Base-by-base conservation (phyloP, 2,113 vertebrate genomes). In the Heterotis niloticus region DNA sequence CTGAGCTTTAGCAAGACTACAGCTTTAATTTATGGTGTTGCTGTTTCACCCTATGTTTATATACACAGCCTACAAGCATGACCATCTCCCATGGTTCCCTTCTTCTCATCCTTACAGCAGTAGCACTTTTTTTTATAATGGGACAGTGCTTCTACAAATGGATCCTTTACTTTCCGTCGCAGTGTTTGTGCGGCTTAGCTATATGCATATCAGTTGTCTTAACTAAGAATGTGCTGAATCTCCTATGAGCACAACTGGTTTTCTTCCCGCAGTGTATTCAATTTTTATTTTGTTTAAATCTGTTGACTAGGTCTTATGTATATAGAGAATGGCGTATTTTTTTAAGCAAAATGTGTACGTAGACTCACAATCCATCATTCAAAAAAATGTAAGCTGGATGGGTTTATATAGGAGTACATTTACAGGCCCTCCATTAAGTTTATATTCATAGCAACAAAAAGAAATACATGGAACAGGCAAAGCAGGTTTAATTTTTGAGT, bases 321-420 rank as follows among this genome's bases (percentile, higher is more conserved):
- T 81, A 26, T 71, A 44, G 62, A 85, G 84, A 80, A 67, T 44
- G 80, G 13, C 81, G 71, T 81, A 74, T 10, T 5, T 57, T 26
- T 26, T 56, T 52, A 57, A 57, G 54, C 57, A 68, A 23, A 69
- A 68, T 73, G 81, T 81, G 75, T 73, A 72, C 78, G 83, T 51
- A 69, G 57, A 62, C 23, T 79, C 44, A 57, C 60, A 13, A 64
- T 75, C 16, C 20, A 72, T 64, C 81, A 14, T 75, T 10, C 18
- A 34, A 62, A 75, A 44, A 67, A 64, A 54, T 59, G n/a, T 80
- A 4, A 44, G 69, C 52, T 13, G 29, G 16, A 65, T n/a, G 34
- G 5, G 29, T 65, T 79, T 79, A 54, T 23, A 64, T 29, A 56
- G 52, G 34, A 65, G 66, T 66, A 23, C 7, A 65, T 66, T 76